These are phyloP conservation scores for Urocyon cinereoargenteus DNA, from an alignment of 2,797 vertebrate species.

Conservation along the genomic window DNA sequence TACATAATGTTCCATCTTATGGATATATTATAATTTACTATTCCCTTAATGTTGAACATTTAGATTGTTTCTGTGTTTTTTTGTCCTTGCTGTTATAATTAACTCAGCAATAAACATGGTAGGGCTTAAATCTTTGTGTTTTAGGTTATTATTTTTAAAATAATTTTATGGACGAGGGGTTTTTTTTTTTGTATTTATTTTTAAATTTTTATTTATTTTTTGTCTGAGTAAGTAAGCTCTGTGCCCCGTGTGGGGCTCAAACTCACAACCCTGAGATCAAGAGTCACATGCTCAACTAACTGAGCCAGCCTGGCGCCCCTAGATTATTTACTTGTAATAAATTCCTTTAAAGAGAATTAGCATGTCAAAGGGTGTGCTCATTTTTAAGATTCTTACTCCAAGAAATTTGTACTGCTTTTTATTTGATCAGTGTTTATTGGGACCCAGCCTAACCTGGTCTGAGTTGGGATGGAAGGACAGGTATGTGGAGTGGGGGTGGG, in stretches of 20 bases:
- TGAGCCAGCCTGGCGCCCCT: not conserved
- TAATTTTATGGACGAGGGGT: not conserved
- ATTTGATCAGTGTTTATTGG: constrained; percentile 4
- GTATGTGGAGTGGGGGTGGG: not conserved
- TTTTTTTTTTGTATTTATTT: not conserved
- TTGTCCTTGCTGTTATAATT: not conserved
- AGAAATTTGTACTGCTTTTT: not conserved
- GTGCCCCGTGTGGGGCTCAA: not conserved
- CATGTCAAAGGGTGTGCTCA: not conserved
- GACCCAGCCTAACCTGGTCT: not conserved
- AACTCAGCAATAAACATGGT: not conserved
- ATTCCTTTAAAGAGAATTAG: constrained; percentile 12
- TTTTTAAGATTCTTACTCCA: constrained; percentile 1
- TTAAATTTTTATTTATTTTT: not conserved
- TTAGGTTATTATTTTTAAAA: constrained; percentile 4
- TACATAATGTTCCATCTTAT: not conserved
- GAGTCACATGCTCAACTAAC: not conserved
- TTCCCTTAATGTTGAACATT: not conserved
- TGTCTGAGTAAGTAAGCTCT: not conserved
- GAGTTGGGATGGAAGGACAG: not conserved
- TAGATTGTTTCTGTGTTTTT: not conserved
- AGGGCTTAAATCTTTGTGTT: constrained; percentile 20
- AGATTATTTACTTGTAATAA: constrained; percentile 43
- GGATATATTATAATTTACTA: not conserved
- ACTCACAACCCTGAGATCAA: not conserved